Base-by-base conservation (phyloP, 2,797 vertebrate genomes). In the Muscicapa striata region DNA sequence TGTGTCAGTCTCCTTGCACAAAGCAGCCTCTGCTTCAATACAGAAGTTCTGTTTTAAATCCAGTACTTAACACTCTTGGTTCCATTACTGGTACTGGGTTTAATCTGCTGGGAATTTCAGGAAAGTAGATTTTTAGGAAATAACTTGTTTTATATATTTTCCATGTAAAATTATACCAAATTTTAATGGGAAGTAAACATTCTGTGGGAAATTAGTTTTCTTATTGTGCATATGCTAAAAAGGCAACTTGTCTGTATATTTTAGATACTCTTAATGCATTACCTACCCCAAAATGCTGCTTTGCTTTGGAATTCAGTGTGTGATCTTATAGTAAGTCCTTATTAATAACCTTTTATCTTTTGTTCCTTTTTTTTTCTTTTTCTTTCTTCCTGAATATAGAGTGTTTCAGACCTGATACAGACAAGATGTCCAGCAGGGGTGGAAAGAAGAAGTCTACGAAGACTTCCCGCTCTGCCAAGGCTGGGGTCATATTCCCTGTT, bases 361-460 rank as follows among this genome's bases (percentile, higher is more conserved):
- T 46, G 11, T 49, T 63, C 24, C 18, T 6, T 23, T n/a, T 27
- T 32, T 76, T 69, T 72, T 18, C 29, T n/a, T 61, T 26, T 84
- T 13, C 19, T 58, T 32, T 72, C 5, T 55, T 23, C 15, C 9
- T 89, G 30, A 67, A 19, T 64, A 15, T 8, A 98, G 97, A 85
- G 97, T 93, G 94, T 95, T 87, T 90, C 78, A 93, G 82, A 87
- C 79, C 82, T 70, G 75, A 40, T 81, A 78, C 86, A 94, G 85
- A 87, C 96, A 97, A 94, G 97, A 99, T 99, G 99, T 99, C 99
- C 30, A 99, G 99, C 97, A 98, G 99, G 97, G 99, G 99, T 86
- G 99, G 98, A 95, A 99, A 99, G 98, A 99, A 99, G 98, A 99
- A 99, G 97, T 98, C 98, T 10, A 99, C 99, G 55, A 99, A 99